Percentiles rank a stretch among this genome's conserved stretches.
Conservation (phyloP, 2,888 invertebrate species). For the Stenodera caucasica region DNA sequence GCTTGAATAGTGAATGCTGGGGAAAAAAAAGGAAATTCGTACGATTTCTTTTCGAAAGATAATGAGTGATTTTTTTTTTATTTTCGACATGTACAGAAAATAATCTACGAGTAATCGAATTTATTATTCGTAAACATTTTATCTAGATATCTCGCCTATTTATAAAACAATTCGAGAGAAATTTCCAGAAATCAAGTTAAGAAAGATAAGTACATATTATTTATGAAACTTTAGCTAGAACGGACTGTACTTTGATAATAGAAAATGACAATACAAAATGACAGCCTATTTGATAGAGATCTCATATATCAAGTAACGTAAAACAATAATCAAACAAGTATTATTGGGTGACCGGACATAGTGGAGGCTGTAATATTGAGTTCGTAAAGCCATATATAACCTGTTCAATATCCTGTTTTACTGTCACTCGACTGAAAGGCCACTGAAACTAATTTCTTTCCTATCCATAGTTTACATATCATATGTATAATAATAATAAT, state of each 20-base stretch:
- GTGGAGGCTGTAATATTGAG: constrained; percentile 43
- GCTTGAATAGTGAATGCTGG: constrained; percentile 7
- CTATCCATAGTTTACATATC: too few species aligned
- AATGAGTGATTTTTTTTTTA: not conserved
- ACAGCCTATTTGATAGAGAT: constrained; percentile 31
- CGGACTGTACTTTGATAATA: constrained; percentile 5
- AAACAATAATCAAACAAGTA: constrained; percentile 46
- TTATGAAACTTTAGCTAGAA: too few species aligned
- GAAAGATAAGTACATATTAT: too few species aligned
- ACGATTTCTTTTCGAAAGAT: not conserved
- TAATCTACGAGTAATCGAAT: not conserved
- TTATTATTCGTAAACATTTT: too few species aligned
- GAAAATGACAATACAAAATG: constrained; percentile 11
- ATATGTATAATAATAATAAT: too few species aligned
- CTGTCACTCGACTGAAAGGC: constrained; percentile 40
- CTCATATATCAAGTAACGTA: constrained; percentile 42
- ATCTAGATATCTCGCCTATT: too few species aligned
- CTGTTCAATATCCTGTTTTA: constrained; percentile 46
- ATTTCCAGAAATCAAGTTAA: too few species aligned
- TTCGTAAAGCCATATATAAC: constrained; percentile 45
- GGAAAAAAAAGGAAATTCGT: not conserved
- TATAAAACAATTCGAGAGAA: too few species aligned
- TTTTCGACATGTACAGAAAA: too few species aligned
- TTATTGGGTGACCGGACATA: constrained; percentile 40
- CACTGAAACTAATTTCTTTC: constrained; percentile 44